Evolutionary conservation across 2,113 vertebrate genomes (phyloP), one percentile per base, ranked within the genome.

Genomic region (Gopherus flavomarginatus): DNA sequence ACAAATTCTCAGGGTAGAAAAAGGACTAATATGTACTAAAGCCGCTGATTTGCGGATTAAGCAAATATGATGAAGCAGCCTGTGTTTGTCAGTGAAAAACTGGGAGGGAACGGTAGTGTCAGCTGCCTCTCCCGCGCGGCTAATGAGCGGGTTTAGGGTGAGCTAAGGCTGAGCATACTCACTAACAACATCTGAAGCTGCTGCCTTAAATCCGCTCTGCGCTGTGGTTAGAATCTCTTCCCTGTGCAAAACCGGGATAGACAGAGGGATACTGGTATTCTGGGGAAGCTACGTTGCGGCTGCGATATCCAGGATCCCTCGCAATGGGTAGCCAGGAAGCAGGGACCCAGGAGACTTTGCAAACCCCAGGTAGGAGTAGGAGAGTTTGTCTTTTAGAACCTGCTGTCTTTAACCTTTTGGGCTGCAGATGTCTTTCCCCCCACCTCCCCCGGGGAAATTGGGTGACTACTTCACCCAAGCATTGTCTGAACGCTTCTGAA

Each of bases 311-410:
- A 2, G 24, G 8, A 42, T 38, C 16, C 2, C 21, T 85, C 14
- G 31, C 75, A 11, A 97, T 96, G 95, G 87, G 78, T 13, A 97
- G 87, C 49, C 83, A 22, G 38, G 77, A 47, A 53, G n/a, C 26
- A 56, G 49, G 17, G 12, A 59, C 16, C 24, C 22, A n/a, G 26
- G 56, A 50, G 22, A 27, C 59, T 26, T 5, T 47, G 38, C 86
- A 2, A 53, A 5, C 35, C 6, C 4, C 69, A 89, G 95, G 96
- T 97, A 80, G 42, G 91, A 53, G 31, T 16, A 24, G 10, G 47
- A 54, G 29, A 16, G 49, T 4, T 65, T 44, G 38, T 38, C n/a
- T 22, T 38, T 72, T 19, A 72, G 19, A 11, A 31, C 5, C 31
- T 27, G 16, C 7, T 38, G 11, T 38, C 3, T 13, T 79, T 29